These are phyloP conservation scores for Ameiurus melas DNA, from an alignment of 2,113 vertebrate genomes.

Conservation along the genomic window DNA sequence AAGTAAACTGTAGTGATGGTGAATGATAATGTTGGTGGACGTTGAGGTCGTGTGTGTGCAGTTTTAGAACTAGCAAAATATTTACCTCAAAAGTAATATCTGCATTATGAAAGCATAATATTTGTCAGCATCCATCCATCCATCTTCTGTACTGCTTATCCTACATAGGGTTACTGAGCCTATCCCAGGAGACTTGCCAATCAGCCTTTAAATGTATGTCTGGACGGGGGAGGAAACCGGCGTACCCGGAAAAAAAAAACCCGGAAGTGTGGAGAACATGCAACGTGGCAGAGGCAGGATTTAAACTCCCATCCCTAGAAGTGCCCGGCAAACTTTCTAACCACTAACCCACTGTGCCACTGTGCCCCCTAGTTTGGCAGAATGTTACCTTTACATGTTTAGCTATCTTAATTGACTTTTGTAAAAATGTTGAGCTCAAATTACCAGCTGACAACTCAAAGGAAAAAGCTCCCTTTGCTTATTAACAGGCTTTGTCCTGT, in stretches of 20 bases:
- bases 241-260: no score
- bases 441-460: constrained; percentile 2
- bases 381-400: not conserved
- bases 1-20: not conserved
- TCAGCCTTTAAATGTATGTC: no score
- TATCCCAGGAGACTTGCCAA: no score
- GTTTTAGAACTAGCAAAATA: not conserved
- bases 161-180: no score
- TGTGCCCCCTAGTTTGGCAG: not conserved
- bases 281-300: no score
- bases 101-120: not conserved
- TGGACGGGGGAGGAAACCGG: no score
- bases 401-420: not conserved
- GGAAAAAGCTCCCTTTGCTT: constrained; percentile 8
- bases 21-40: not conserved
- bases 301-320: no score
- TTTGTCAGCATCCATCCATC: no score
- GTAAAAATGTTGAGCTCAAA: not conserved
- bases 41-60: not conserved
- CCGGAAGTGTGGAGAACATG: no score
- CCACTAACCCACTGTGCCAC: no score
- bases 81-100: not conserved
- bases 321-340: no score
- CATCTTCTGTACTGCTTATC: no score
- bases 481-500: constrained; percentile 27